phyloP scores from a whole-genome alignment of 2,113 vertebrate species.

The Cyanoliseus patagonus region DNA sequence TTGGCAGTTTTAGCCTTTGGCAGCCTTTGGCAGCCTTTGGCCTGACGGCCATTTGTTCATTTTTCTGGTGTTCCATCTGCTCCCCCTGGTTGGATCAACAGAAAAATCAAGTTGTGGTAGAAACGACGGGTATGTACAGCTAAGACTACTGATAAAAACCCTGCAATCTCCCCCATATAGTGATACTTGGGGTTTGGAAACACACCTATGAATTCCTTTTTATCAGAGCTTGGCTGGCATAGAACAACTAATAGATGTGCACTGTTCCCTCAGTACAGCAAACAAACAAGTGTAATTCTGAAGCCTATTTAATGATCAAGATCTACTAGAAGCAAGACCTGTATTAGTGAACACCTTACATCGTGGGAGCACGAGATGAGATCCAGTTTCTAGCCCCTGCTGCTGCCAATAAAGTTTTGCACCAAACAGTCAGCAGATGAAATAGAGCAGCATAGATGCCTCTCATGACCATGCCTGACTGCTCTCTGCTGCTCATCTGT shows the following conservation, averaged over 20 bases:
- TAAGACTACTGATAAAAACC: not conserved
- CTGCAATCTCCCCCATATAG: not conserved
- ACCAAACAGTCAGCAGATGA: not conserved
- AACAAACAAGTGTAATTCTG: not conserved
- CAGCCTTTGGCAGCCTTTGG: not conserved
- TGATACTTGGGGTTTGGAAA: not conserved
- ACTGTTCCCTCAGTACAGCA: not conserved
- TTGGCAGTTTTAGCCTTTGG: constrained; percentile 13
- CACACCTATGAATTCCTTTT: not conserved
- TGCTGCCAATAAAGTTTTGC: not conserved
- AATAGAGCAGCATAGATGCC: not conserved
- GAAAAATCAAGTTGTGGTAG: not conserved
- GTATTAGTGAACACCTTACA: not conserved
- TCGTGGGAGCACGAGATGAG: not conserved
- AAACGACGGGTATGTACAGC: not conserved
- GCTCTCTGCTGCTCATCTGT: not conserved
- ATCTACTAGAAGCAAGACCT: not conserved
- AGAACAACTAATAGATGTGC: not conserved
- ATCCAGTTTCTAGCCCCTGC: not conserved
- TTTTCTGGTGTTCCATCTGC: constrained; percentile 22
- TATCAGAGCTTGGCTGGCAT: not conserved
- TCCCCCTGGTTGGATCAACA: not conserved
- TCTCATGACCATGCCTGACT: not conserved
- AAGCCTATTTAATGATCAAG: not conserved
- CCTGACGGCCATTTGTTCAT: not conserved